Conservation (phyloP, 2,113 vertebrate species). For the Ciconia boyciana region DNA sequence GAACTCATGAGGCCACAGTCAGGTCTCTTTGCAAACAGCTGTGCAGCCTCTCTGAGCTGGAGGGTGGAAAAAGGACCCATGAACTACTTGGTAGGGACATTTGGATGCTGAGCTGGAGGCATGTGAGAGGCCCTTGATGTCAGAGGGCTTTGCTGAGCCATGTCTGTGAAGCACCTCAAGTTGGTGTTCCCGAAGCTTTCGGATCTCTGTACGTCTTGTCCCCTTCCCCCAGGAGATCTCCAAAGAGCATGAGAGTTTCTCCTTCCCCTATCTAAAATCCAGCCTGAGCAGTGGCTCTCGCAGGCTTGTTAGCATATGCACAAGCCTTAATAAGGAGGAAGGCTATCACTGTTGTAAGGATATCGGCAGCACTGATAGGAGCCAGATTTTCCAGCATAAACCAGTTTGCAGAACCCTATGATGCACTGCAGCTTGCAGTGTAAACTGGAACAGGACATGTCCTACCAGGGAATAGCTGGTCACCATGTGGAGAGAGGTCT, state of each 20-base stretch:
- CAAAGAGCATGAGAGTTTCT: not conserved
- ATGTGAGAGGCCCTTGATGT: not conserved
- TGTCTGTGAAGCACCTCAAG: not conserved
- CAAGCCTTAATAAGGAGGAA: not conserved
- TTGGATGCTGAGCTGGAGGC: not conserved
- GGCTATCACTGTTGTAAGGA: not conserved
- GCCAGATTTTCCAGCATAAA: not conserved
- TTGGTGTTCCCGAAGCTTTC: not conserved
- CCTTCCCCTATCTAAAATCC: not conserved
- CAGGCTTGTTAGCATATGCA: not conserved
- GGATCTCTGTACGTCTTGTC: not conserved
- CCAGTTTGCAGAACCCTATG: not conserved
- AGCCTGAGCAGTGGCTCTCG: not conserved
- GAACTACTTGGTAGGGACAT: not conserved
- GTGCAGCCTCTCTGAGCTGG: not conserved
- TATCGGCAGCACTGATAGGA: not conserved
- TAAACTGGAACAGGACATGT: accelerated
- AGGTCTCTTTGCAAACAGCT: not conserved
- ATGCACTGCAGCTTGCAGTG: not conserved
- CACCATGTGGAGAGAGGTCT: not conserved
- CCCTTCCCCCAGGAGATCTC: not conserved
- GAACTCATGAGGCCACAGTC: not conserved
- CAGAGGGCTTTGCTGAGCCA: not conserved
- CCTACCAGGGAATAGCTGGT: not conserved
- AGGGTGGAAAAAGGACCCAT: not conserved